phyloP scores from a whole-genome alignment of 2,797 vertebrate species.

The Taenioides sp. region DNA sequence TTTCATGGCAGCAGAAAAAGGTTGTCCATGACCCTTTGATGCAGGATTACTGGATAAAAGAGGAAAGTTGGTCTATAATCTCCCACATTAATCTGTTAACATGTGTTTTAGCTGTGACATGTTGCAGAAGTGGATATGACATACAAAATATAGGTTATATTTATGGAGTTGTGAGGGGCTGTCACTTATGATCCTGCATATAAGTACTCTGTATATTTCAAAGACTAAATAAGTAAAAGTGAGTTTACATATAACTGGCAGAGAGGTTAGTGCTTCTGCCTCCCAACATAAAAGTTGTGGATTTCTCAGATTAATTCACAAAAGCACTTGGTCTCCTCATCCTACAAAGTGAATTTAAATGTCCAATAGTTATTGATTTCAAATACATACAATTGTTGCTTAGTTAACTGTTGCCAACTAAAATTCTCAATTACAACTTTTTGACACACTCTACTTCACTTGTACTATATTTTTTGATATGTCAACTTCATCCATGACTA shows the following conservation, averaged over 20 bases:
- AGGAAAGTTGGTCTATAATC: constrained; percentile 61
- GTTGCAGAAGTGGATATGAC: constrained; percentile 50
- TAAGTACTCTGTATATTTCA: constrained; percentile 28
- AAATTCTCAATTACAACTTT: not conserved
- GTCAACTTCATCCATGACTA: not conserved
- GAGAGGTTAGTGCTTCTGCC: not conserved
- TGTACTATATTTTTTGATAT: not conserved
- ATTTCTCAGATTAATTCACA: not conserved
- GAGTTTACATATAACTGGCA: not conserved
- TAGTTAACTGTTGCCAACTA: too few relatives aligned
- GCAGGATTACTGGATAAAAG: constrained; percentile 77
- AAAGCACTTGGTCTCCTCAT: not conserved
- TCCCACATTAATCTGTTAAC: constrained; percentile 71
- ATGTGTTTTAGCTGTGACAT: constrained; percentile 67
- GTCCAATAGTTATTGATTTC: not conserved
- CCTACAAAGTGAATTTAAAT: not conserved
- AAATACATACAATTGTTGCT: too few relatives aligned
- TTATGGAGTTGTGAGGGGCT: constrained; percentile 40
- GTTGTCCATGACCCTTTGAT: constrained; percentile 73
- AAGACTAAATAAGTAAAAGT: constrained; percentile 1
- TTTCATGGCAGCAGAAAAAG: constrained; percentile 43
- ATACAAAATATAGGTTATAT: constrained; percentile 41
- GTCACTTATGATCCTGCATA: constrained; percentile 46
- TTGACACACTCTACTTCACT: not conserved
- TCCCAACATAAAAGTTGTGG: not conserved